Evolutionary conservation across 2,113 vertebrate species (phyloP), one percentile per base, ranked within the genome.

Genomic region (Zosterops japonicus): DNA sequence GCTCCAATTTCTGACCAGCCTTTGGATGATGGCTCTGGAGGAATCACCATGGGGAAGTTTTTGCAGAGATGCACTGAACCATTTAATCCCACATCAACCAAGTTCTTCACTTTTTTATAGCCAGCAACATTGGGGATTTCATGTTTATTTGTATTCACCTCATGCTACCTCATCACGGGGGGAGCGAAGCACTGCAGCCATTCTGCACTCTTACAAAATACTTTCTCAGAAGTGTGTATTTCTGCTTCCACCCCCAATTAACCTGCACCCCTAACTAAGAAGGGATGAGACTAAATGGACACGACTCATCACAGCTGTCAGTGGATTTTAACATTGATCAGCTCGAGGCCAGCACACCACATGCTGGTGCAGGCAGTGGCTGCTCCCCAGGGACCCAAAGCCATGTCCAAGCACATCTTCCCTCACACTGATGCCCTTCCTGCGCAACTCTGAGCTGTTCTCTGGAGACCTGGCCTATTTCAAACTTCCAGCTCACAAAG

Each of bases 391-490:
- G 95, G 95, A 83, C 46, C n/a, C 42, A 47, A 33, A 81, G 87
- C 90, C 95, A 39, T 28, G 39, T 68, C 68, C 90, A 44, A 36
- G 85, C 84, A 95, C 88, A 93, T 96, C 97, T 80, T 76, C 84
- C 60, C 80, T 79, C 82, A 74, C 36, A 2, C 70, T 57, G 82
- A 27, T 95, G 87, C 91, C 23, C 8, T 56, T 87, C 71, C 94
- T 42, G 89, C 52, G 22, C 71, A 82, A 81, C 92, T 96, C 86
- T 57, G 76, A 89, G 71, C 63, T 76, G 29, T 49, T 79, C 97
- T 71, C 88, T 28, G 33, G 96, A 89, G 94, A 94, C 41, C 93
- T 89, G 92, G 85, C 87, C 90, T 94, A 95, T 59, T 97, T 96
- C 79, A 89, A 65, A 76, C 50, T 47, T 87, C 21, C 57, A 87